These are phyloP conservation scores for Epiperipatus broadwayi DNA, from an alignment of 2,888 invertebrate genomes.

Conservation along the genomic window DNA sequence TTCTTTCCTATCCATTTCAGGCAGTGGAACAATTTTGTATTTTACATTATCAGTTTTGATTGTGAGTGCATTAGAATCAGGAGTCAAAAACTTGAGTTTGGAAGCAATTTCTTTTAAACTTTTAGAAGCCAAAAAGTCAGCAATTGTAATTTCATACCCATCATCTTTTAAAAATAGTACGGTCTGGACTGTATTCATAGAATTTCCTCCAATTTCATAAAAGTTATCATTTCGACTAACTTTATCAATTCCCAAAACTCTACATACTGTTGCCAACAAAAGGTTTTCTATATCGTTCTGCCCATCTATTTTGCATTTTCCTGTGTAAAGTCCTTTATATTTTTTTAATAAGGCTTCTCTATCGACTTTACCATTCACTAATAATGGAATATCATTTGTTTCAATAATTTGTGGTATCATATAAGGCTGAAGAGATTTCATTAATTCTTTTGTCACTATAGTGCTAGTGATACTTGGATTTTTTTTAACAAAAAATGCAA, in stretches of 20 bases:
- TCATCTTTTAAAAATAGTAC: conserved; percentile 53
- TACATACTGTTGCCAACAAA: too few species aligned
- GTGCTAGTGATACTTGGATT: too few species aligned
- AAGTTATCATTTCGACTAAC: conserved; percentile 54
- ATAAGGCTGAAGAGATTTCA: conserved; percentile 45
- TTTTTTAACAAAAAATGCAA: too few species aligned
- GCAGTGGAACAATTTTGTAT: too few species aligned
- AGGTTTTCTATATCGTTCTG: too few species aligned
- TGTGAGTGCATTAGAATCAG: too few species aligned
- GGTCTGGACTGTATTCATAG: conserved; percentile 61
- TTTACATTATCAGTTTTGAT: too few species aligned
- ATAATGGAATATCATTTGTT: conserved; percentile 50
- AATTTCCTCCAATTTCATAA: conserved; percentile 67
- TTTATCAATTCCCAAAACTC: too few species aligned
- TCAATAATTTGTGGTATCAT: conserved; percentile 42
- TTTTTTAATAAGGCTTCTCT: conserved; percentile 51
- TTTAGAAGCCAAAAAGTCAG: conserved; percentile 53
- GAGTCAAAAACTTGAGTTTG: too few species aligned
- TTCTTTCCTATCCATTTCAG: too few species aligned
- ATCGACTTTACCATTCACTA: conserved; percentile 73
- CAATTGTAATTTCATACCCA: conserved; percentile 59
- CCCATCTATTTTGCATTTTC: too few species aligned
- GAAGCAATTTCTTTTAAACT: conserved; percentile 51
- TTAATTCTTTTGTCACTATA: conserved; percentile 29
- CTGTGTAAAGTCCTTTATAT: too few species aligned